These are phyloP conservation scores for Talpa occidentalis DNA, from an alignment of 2,113 vertebrate genomes.

Conservation along the genomic window DNA sequence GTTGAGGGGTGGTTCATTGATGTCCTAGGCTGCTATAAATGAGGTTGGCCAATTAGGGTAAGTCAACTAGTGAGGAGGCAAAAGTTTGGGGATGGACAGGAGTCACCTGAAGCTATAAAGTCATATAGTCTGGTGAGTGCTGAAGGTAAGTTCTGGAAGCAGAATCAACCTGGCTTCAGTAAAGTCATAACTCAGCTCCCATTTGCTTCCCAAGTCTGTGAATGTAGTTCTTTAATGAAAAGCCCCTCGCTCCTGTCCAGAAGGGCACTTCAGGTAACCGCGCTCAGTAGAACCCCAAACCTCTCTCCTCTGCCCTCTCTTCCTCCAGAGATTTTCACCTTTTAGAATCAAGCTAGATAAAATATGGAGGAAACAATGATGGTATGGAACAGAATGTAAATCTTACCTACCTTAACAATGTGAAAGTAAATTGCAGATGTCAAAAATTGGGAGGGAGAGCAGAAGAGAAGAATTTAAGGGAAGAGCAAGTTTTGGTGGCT, in stretches of 20 bases:
- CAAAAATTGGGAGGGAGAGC: background rate
- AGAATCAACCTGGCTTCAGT: background rate
- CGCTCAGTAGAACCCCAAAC: background rate
- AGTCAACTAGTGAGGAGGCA: background rate
- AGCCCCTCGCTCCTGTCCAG: background rate
- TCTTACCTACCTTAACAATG: background rate
- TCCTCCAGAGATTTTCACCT: background rate
- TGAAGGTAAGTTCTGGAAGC: background rate
- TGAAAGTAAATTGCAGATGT: background rate
- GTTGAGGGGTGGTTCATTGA: background rate
- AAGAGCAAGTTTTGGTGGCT: background rate
- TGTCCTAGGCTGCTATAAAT: background rate
- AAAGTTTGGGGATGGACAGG: background rate
- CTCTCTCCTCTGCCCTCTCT: background rate
- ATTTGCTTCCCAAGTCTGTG: background rate
- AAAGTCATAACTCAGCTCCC: background rate
- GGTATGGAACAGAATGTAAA: background rate
- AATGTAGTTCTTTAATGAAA: background rate
- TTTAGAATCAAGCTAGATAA: background rate
- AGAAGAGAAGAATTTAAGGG: background rate
- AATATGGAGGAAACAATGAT: background rate
- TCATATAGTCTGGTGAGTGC: background rate
- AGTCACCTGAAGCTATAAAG: background rate
- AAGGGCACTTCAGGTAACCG: background rate
- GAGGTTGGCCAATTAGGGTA: background rate